These are phyloP conservation scores for Allobates femoralis DNA, from an alignment of 2,797 vertebrate genomes.

Conservation along the genomic window DNA sequence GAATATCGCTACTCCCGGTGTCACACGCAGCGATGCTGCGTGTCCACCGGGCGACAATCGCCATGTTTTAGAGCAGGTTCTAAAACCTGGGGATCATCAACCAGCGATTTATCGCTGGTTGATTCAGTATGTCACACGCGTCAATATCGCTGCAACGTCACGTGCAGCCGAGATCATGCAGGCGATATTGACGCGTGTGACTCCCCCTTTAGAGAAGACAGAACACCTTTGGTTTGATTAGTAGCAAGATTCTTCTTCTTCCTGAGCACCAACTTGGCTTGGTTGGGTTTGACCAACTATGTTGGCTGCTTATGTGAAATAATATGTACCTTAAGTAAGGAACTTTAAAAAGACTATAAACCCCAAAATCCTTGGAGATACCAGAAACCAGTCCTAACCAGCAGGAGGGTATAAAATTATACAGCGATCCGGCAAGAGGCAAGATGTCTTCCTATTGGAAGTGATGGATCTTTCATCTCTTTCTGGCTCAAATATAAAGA, in stretches of 20 bases:
- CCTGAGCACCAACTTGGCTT: background rate
- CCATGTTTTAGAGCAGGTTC: too few species aligned
- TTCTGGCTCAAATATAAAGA: conserved; percentile 2
- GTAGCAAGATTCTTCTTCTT: background rate
- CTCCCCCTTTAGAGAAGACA: too few species aligned
- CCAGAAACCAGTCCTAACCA: background rate
- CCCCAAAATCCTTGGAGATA: background rate
- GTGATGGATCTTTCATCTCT: background rate
- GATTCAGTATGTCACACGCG: too few species aligned
- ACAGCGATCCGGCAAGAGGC: background rate
- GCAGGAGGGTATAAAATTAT: background rate
- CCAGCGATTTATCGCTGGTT: too few species aligned
- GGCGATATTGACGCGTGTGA: too few species aligned
- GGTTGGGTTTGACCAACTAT: background rate
- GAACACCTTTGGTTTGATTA: background rate
- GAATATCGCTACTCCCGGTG: too few species aligned
- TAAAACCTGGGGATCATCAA: too few species aligned
- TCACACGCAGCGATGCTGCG: too few species aligned
- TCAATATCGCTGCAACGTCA: too few species aligned
- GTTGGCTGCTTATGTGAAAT: background rate
- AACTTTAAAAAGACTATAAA: background rate
- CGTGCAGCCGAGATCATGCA: too few species aligned
- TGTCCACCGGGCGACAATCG: too few species aligned
- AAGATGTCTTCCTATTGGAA: conserved; percentile 14
- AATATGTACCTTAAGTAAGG: background rate